phyloP scores from a whole-genome alignment of 2,797 vertebrate genomes.

The Linurgus olivaceus region DNA sequence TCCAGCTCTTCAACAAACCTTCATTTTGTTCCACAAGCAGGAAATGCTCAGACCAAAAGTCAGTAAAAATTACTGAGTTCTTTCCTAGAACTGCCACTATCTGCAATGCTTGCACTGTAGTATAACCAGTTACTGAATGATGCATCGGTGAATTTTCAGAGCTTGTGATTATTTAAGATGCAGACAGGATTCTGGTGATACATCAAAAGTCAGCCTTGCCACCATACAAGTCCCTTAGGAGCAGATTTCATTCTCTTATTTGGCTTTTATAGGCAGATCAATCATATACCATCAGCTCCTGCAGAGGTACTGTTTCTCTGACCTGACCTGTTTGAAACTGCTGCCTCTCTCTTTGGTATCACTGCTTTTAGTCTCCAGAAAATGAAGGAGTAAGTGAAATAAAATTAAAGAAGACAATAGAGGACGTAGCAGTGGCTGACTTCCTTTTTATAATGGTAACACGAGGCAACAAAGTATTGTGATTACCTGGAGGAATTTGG shows the following conservation, averaged over 20 bases:
- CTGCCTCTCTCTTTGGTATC: not conserved
- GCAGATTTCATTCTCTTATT: slow-evolving; percentile 2
- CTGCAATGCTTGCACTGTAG: not conserved
- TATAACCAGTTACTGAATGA: not conserved
- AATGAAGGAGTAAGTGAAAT: not conserved
- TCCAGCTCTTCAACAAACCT: not conserved
- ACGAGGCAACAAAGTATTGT: not conserved
- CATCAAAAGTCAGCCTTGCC: slow-evolving; percentile 9
- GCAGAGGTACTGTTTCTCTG: not conserved
- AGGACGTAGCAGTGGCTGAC: not conserved
- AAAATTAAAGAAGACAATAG: not conserved
- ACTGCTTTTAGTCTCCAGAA: not conserved
- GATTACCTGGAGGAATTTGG: not conserved
- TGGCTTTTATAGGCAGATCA: slow-evolving; percentile 33
- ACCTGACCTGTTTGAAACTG: not conserved
- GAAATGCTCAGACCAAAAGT: not conserved
- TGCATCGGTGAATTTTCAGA: not conserved
- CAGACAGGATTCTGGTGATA: not conserved
- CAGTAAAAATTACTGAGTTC: not conserved
- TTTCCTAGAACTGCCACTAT: not conserved
- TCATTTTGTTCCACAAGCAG: not conserved
- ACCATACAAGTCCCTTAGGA: not conserved
- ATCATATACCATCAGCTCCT: not conserved
- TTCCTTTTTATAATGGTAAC: not conserved
- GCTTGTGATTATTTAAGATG: slow-evolving; percentile 1